Evolutionary conservation across 2,113 vertebrate genomes (phyloP), one percentile per base, ranked within the genome.

Genomic region (Illadopsis cleaveri): DNA sequence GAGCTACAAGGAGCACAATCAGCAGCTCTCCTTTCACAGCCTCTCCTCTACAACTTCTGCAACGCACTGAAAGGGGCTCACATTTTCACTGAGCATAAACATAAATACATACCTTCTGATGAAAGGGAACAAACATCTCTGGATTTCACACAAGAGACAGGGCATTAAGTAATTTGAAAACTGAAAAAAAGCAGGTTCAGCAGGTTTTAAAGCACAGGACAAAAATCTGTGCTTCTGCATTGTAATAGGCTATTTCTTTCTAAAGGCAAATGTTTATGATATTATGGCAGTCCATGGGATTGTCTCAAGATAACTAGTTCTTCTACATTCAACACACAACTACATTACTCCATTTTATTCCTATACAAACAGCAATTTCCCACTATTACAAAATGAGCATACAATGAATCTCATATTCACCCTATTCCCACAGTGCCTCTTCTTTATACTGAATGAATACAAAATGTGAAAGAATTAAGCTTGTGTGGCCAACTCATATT

Each of bases 351-450:
- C 30, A 62, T 87, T 95, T 91, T 93, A 85, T 85, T 96, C 51
- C 53, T 93, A 91, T 48, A 89, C 42, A 89, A 97, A 95, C 75
- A 96, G 44, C 40, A 84, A 94, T 91, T 96, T 91, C 57, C 70
- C 62, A 54, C 51, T 79, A 87, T 91, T 84, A 84, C 20, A 73
- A 71, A 78, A 84, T 51, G 86, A 91, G 65, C 70, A 69, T 27
- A 82, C 45, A 89, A 78, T 56, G 72, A 95, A 84, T 68, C 21
- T 61, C 44, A 78, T 48, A 86, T 76, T 87, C 61, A 33, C 51
- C 45, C 21, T 72, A 19, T 20, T 93, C 90, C 54, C 78, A 88
- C 62, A 48, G 51, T 38, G 56, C 15, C 35, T 53, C 25, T 68
- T 91, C 78, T 75, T 87, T 65, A 60, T 33, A 84, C n/a, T 12